These are phyloP conservation scores for Agapostemon virescens DNA, from an alignment of 2,888 invertebrate genomes.

Conservation along the genomic window DNA sequence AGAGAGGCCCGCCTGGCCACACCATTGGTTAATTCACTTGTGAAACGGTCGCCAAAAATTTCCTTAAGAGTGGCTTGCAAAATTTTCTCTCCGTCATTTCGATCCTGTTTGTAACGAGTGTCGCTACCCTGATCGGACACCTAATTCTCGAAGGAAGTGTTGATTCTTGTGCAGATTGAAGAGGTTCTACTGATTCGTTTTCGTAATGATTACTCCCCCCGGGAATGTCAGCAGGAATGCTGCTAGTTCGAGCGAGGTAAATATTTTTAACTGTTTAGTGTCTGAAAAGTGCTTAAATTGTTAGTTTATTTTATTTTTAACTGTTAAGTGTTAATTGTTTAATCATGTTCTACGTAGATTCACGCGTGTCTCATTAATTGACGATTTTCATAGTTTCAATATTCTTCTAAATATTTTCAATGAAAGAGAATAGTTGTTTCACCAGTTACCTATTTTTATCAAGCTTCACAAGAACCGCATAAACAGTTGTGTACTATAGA, in stretches of 20 bases:
- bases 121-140: too few relatives aligned
- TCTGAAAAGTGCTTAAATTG: background rate
- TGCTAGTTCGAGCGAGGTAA: background rate
- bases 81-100: background rate
- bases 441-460: too few relatives aligned
- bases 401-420: too few relatives aligned
- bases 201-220: background rate
- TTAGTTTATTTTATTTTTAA: too few relatives aligned
- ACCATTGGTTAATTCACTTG: constrained; percentile 6
- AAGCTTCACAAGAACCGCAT: too few relatives aligned
- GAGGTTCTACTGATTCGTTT: too few relatives aligned
- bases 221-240: background rate
- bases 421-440: too few relatives aligned
- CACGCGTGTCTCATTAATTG: background rate
- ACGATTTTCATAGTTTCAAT: background rate
- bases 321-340: background rate
- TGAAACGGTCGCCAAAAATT: background rate
- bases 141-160: background rate
- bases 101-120: background rate
- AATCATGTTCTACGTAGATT: background rate
- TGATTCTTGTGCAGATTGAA: background rate
- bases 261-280: background rate
- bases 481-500: too few relatives aligned
- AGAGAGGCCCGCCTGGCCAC: background rate
- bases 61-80: constrained; percentile 8